Base-by-base conservation (phyloP, 1,140 invertebrate species). In the Orius laevigatus region DNA sequence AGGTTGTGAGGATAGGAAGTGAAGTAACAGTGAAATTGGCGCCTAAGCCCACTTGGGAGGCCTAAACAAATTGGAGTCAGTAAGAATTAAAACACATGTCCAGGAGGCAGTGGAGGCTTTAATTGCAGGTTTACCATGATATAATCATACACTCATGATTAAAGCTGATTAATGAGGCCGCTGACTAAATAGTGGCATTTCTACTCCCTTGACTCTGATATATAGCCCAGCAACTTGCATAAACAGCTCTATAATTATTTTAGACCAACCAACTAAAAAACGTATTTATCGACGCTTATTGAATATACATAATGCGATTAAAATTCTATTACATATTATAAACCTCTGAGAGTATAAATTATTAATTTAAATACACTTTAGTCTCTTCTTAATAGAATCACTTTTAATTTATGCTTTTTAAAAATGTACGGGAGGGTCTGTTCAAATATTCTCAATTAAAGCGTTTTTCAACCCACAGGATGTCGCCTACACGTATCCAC, bases 31-130 rank as follows among this genome's bases (percentile, higher is more conserved):
- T 33, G 47, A 41, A 39, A 42, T 49, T 40, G 47, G 47, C 47
- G 47, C 47, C 47, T 49, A 3, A 15, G 6, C 31, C 47, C 18
- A 42, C 47, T 39, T 49, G 47, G 38, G 47, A 40, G 47, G 47
- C 39, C 47, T 32, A 33, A 34, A 49, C 47, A 49, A 49, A 49
- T 49, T 49, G 47, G 47, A 42, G 38, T 49, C 39, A 39, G 47
- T 49, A 49, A 49, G 39, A 49, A 49, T 49, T 49, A 49, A 49
- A 49, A 39, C 47, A 42, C 47, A 49, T 46, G 44, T 46, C 35
- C 31, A 46, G 31, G 44, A 33, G 35, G 47, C 19, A 49, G 39
- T 20, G 19, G 47, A 40, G 20, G 20, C 9, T 41, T 31, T 49
- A 49, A 49, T 49, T 15, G 39, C 19, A 14, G 47, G 36, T 49